Conservation (phyloP, 2,797 vertebrate species). For the Sebastes alutus region DNA sequence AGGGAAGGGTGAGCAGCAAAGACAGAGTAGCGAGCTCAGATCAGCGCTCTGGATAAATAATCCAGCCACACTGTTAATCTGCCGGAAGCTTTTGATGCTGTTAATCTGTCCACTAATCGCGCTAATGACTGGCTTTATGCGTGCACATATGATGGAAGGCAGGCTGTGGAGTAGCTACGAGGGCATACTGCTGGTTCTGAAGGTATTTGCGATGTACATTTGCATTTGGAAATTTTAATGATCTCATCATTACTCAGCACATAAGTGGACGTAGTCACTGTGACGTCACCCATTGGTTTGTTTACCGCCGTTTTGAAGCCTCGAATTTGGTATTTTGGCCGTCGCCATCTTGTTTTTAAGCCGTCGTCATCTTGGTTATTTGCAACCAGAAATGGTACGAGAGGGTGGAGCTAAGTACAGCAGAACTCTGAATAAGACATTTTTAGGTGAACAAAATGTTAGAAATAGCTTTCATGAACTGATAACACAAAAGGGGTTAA, state of each 20-base stretch:
- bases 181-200: background rate
- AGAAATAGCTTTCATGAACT: accelerated
- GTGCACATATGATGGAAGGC: background rate
- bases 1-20: background rate
- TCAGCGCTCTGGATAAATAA: background rate
- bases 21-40: background rate
- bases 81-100: background rate
- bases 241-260: background rate
- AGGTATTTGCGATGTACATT: background rate
- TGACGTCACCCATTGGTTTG: too few species aligned
- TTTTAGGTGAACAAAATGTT: too few species aligned
- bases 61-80: background rate
- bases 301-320: too few species aligned
- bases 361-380: too few species aligned
- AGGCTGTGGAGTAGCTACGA: background rate
- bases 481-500: too few species aligned
- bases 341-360: too few species aligned
- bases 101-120: constrained; percentile 9
- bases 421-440: too few species aligned
- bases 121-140: background rate
- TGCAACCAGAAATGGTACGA: too few species aligned
- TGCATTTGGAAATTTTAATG: background rate
- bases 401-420: too few species aligned
- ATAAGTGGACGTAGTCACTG: too few species aligned
- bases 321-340: too few species aligned